Evolutionary conservation across 2,113 vertebrate genomes (phyloP).

Genomic region (Clupea harengus): DNA sequence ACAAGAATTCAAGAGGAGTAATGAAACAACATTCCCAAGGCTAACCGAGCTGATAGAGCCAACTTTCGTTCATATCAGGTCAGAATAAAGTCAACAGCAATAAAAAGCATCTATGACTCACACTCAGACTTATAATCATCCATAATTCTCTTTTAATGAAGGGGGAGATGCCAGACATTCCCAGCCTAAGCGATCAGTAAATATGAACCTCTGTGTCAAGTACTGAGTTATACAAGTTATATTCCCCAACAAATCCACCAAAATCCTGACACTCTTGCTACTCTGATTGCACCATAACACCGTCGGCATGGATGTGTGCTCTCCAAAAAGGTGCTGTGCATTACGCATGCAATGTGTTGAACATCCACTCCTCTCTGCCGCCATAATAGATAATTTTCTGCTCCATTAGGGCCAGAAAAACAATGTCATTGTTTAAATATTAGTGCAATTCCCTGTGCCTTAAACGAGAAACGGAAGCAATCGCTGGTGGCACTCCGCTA

Average conservation of each 20-base stretch:
- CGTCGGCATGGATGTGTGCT: background rate
- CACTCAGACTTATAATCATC: background rate
- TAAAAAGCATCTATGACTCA: background rate
- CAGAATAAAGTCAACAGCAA: slow-evolving; percentile 6
- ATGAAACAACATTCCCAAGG: background rate
- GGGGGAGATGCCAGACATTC: background rate
- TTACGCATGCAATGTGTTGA: slow-evolving; percentile 11
- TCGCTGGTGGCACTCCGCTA: no score
- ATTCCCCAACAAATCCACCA: background rate
- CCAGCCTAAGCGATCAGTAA: background rate
- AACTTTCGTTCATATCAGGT: background rate
- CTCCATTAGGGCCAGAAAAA: slow-evolving; percentile 17
- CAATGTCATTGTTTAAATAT: slow-evolving; percentile 36
- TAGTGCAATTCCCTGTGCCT: slow-evolving; percentile 31
- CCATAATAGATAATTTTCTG: slow-evolving; percentile 27
- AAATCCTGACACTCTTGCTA: background rate
- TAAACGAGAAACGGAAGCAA: slow-evolving; percentile 17
- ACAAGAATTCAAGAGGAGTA: background rate
- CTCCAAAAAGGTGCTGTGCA: background rate
- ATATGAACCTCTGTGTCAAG: background rate
- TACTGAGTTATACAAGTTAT: background rate
- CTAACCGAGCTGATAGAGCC: background rate
- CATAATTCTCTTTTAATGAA: background rate
- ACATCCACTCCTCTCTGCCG: background rate
- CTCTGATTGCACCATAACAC: background rate